Evolutionary conservation across 2,888 invertebrate species (phyloP), one percentile per base, ranked within the genome.

Genomic region (Philereme transversata): DNA sequence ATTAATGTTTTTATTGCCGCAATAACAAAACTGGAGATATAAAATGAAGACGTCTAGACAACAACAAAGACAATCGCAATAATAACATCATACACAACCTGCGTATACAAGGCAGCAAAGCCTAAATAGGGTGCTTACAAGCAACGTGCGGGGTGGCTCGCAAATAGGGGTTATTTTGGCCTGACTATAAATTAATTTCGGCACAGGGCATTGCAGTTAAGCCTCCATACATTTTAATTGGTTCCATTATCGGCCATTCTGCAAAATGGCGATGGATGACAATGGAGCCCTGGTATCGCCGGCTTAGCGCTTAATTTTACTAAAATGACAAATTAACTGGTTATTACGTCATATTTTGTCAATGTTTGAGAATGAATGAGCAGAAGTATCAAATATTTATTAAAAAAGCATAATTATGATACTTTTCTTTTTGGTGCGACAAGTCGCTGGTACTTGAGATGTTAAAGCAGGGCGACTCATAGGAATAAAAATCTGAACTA

Each of bases 211-310:
- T 77, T 90, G 88, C 90, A 90, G 90, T 90, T 89, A 91, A 90
- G 89, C 90, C 88, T 84, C 88, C 88, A 91, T 90, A 91, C 89
- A 91, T 91, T 91, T 91, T 91, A 91, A 91, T 90, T 90, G 91
- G 85, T 84, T 86, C 88, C 88, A 91, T 91, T 91, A 91, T 90
- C 87, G 87, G 85, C 81, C 83, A 82, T 87, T 88, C 86, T 82
- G 81, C 81, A 85, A 86, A 88, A 87, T 84, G 82, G 82, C 81
- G 84, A 82, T 76, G 78, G 82, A 81, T 87, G 87, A 87, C 88
- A 88, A 88, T 86, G 82, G 81, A 51, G 57, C 75, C 73, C 79
- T 71, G 69, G 70, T 72, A 74, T 76, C 79, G 82, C 79, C 77
- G 80, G 78, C 79, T 80, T 81, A 79, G 79, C 72, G 71, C 75